These are phyloP conservation scores for Scotopteryx bipunctaria DNA, from an alignment of 2,888 invertebrate genomes.

Conservation along the genomic window DNA sequence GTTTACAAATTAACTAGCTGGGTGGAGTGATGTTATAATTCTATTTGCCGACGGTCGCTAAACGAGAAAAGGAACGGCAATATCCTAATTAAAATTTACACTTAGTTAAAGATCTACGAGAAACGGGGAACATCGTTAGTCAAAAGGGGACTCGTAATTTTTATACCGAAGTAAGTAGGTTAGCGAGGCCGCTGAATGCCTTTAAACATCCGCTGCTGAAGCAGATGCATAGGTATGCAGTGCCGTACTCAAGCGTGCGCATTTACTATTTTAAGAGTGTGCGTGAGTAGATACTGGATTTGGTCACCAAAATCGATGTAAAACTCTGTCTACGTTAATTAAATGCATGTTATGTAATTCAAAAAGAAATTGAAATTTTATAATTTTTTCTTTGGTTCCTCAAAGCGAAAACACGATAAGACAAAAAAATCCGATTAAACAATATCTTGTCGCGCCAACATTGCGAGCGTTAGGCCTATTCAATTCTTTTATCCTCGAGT, in stretches of 20 bases:
- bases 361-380: too few species aligned
- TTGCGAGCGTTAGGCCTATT: too few species aligned
- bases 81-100: conserved; percentile 22
- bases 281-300: not conserved
- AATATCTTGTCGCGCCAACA: too few species aligned
- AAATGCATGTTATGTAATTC: too few species aligned
- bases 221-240: conserved; percentile 9
- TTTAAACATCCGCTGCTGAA: conserved; percentile 19
- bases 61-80: conserved; percentile 14
- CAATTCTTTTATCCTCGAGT: too few species aligned
- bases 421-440: too few species aligned
- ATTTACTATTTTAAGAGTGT: not conserved
- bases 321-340: too few species aligned
- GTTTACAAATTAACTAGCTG: conserved; percentile 1
- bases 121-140: conserved; percentile 23
- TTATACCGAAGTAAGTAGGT: conserved; percentile 20
- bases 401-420: too few species aligned
- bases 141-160: conserved; percentile 16
- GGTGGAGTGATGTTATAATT: conserved; percentile 7
- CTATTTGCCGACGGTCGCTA: conserved; percentile 4
- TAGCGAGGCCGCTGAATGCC: conserved; percentile 15
- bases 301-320: too few species aligned
- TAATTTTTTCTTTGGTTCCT: too few species aligned
- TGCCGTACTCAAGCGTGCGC: conserved; percentile 2
- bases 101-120: conserved; percentile 18